phyloP scores from a whole-genome alignment of 1,140 invertebrate genomes.

The Aphidius ervi region DNA sequence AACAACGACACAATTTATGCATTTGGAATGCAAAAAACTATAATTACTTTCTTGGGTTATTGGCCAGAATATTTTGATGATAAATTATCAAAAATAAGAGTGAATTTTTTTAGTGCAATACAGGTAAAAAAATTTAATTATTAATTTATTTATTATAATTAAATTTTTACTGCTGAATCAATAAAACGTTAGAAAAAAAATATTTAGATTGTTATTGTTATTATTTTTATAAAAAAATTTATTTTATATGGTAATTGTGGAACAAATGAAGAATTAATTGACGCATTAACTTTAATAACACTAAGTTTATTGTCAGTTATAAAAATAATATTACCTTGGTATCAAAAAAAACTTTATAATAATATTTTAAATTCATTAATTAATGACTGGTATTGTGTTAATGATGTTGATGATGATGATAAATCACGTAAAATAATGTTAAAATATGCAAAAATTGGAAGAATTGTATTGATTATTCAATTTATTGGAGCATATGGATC shows the following conservation, averaged over 20 bases:
- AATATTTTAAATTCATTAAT: constrained; percentile 16
- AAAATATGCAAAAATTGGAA: constrained; percentile 18
- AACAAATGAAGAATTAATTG: constrained; percentile 9
- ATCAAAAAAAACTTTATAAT: constrained; percentile 9
- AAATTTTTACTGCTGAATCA: too few species aligned
- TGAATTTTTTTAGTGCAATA: too few species aligned
- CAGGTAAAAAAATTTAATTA: too few species aligned
- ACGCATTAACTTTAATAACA: constrained; percentile 11
- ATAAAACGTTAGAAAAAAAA: too few species aligned
- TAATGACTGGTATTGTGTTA: constrained; percentile 18
- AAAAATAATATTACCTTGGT: constrained; percentile 15
- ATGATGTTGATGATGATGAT: not conserved
- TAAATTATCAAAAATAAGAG: not conserved
- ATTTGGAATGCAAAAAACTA: too few species aligned
- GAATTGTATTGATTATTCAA: constrained; percentile 17
- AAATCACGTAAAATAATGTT: constrained; percentile 12
- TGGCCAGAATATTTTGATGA: too few species aligned
- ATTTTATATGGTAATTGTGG: constrained; percentile 17
- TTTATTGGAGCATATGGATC: constrained; percentile 16
- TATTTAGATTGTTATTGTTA: not conserved
- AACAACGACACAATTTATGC: too few species aligned
- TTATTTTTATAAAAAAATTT: constrained; percentile 16
- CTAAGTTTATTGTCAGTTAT: constrained; percentile 15
- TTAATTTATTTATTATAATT: too few species aligned
- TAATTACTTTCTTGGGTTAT: too few species aligned